Conservation (phyloP, 1,140 invertebrate species). For the Listronotus bonariensis region DNA sequence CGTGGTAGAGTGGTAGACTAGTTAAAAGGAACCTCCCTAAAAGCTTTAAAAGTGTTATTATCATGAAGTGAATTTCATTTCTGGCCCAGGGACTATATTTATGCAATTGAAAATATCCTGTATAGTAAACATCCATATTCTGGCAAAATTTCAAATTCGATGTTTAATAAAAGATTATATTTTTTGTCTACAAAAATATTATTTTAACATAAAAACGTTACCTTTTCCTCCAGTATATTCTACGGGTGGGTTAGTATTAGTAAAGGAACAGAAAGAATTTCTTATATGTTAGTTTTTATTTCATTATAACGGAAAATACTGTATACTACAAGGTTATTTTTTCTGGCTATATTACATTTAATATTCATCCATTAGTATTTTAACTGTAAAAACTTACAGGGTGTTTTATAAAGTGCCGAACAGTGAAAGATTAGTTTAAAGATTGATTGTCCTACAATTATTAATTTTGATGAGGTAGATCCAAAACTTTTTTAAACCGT, state of each 20-base stretch:
- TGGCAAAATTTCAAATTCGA: no score
- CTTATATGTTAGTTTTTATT: constrained; percentile 15
- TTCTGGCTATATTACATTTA: constrained; percentile 14
- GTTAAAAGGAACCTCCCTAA: no score
- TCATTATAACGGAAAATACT: constrained; percentile 26
- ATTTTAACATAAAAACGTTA: constrained; percentile 13
- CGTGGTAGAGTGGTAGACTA: no score
- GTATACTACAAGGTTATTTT: constrained; percentile 20
- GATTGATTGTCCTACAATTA: constrained; percentile 18
- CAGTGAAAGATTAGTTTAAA: not conserved
- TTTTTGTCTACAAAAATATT: not conserved
- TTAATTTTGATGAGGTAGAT: constrained; percentile 22
- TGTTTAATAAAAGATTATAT: no score
- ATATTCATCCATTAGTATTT: constrained; percentile 7
- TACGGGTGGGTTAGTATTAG: constrained; percentile 8
- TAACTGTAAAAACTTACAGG: constrained; percentile 7
- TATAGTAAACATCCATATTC: no score
- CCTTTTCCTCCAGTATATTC: constrained; percentile 9
- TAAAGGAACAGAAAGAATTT: constrained; percentile 1
- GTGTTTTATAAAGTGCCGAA: not conserved
- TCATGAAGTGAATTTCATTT: no score
- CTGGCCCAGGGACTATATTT: no score
- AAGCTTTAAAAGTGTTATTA: no score
- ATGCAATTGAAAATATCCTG: no score
- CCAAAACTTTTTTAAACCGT: not conserved